Conservation (phyloP, 1,140 invertebrate genomes). For the Drosophila lini region DNA sequence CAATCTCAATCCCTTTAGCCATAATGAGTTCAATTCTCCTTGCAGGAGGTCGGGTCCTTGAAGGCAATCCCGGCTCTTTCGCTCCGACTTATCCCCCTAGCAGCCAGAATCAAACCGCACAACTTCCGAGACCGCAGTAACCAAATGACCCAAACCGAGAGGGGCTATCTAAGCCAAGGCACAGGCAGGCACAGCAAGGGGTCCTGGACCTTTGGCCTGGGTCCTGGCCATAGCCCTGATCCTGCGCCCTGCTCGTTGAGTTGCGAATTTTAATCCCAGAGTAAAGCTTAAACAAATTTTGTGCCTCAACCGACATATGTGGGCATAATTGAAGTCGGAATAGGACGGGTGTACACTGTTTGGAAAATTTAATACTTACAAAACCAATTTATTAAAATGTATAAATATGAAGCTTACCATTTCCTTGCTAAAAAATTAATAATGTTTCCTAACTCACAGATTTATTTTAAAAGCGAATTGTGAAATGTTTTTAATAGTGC, state of each 20-base stretch:
- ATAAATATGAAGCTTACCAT: no score
- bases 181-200: slow-evolving; percentile 14
- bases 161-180: slow-evolving; percentile 36
- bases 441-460: neutral
- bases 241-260: slow-evolving; percentile 34
- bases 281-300: slow-evolving; percentile 80
- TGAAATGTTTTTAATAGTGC: neutral
- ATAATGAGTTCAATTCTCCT: slow-evolving; percentile 59
- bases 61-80: slow-evolving; percentile 21
- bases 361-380: neutral
- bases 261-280: slow-evolving; percentile 75
- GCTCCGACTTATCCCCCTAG: slow-evolving; percentile 4
- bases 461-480: neutral
- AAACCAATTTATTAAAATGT: no score
- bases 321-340: slow-evolving; percentile 72
- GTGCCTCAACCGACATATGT: slow-evolving; percentile 69
- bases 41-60: slow-evolving; percentile 33
- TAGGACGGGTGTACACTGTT: slow-evolving; percentile 20
- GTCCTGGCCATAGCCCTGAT: slow-evolving; percentile 22
- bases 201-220: slow-evolving; percentile 8
- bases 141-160: slow-evolving; percentile 49
- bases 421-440: neutral
- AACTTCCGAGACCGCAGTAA: slow-evolving; percentile 60
- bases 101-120: slow-evolving; percentile 40
- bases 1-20: slow-evolving; percentile 31